Evolutionary conservation across 2,888 invertebrate genomes (phyloP).

Genomic region (Neria commutata): DNA sequence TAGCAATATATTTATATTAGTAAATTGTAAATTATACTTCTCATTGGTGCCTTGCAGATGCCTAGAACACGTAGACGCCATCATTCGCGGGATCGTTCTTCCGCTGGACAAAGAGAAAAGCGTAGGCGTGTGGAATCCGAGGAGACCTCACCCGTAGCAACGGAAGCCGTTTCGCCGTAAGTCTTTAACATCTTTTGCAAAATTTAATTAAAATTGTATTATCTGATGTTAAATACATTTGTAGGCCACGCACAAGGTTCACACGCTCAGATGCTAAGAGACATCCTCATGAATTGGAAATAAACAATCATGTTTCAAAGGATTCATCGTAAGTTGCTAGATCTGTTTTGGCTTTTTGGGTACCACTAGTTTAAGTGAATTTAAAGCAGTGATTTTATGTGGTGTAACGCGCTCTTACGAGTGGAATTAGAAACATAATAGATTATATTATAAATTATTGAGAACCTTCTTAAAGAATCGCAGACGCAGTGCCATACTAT

Average conservation of each 20-base stretch:
- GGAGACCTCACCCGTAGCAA: conserved; percentile 58
- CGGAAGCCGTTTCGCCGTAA: conserved; percentile 58
- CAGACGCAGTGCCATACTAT: no score
- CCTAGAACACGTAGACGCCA: conserved; percentile 83
- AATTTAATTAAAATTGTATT: background rate
- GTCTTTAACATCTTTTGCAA: conserved; percentile 34
- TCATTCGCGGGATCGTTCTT: conserved; percentile 70
- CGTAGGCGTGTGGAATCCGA: conserved; percentile 73
- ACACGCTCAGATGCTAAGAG: conserved; percentile 61
- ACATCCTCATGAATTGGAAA: conserved; percentile 70
- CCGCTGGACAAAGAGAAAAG: conserved; percentile 65
- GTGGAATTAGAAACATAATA: no score
- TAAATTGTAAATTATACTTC: no score
- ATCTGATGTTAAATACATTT: background rate
- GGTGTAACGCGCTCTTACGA: no score
- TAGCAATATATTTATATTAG: no score
- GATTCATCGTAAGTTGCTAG: conserved; percentile 57
- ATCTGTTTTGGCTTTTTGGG: background rate
- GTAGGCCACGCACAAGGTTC: conserved; percentile 54
- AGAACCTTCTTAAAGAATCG: no score
- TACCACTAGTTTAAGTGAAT: no score
- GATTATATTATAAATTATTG: no score
- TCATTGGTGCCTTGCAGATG: conserved; percentile 67
- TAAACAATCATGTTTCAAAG: conserved; percentile 62
- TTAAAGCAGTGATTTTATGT: no score